phyloP scores from a whole-genome alignment of 2,888 invertebrate species.

The Zootermopsis nevadensis region DNA sequence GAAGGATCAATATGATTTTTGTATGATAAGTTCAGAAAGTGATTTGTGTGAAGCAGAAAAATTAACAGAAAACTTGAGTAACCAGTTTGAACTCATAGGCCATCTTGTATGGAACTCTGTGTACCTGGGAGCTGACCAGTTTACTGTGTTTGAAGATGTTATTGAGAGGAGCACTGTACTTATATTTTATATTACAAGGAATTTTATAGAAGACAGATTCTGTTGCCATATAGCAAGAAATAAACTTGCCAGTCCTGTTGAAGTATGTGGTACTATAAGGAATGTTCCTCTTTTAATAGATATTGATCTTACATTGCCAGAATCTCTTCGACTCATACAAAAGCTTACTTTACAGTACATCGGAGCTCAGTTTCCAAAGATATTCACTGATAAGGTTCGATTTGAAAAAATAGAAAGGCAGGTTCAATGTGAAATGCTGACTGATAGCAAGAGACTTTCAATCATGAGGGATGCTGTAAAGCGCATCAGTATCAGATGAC shows the following conservation, averaged over 20 bases:
- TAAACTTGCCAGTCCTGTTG: not conserved
- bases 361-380: constrained; percentile 8
- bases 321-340: not conserved
- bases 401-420: not conserved
- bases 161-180: constrained; percentile 6
- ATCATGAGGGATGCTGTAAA: not conserved
- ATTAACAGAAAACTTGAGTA: constrained; percentile 1
- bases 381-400: constrained; percentile 5
- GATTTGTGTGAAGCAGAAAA: constrained; percentile 5
- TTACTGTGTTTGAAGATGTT: constrained; percentile 8
- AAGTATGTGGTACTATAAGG: not conserved
- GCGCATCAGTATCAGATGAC: not conserved
- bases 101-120: constrained; percentile 17
- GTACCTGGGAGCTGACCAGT: not conserved
- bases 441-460: not conserved
- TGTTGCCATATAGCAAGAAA: constrained; percentile 18
- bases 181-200: constrained; percentile 24
- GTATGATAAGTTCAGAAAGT: constrained; percentile 21
- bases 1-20: constrained; percentile 22
- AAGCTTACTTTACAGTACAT: constrained; percentile 13
- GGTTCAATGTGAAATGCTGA: constrained; percentile 9
- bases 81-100: not conserved
- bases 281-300: constrained; percentile 23
- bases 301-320: not conserved
- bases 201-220: constrained; percentile 12